These are phyloP conservation scores for Cyclophora albipunctata DNA, from an alignment of 2,888 invertebrate genomes.

Conservation along the genomic window DNA sequence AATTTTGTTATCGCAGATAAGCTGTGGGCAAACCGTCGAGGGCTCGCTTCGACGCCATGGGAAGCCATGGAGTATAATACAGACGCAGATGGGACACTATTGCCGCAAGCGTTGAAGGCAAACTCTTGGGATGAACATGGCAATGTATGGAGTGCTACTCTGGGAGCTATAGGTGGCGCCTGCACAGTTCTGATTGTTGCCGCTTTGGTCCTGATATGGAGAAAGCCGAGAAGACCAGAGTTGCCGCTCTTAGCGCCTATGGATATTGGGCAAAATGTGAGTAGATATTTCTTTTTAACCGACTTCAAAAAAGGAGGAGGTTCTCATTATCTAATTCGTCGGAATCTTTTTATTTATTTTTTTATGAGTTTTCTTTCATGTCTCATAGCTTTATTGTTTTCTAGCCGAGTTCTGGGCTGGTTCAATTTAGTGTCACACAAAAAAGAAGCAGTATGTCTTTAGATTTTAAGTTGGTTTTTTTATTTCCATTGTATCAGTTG, in stretches of 20 bases:
- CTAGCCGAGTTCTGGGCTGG: no score
- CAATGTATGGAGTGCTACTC: constrained; percentile 53
- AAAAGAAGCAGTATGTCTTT: no score
- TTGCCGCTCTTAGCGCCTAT: constrained; percentile 52
- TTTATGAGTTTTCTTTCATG: no score
- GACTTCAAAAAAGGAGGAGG: neutral
- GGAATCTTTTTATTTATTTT: no score
- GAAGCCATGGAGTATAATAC: constrained; percentile 25
- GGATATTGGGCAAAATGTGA: constrained; percentile 57
- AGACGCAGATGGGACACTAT: neutral
- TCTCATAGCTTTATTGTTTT: no score
- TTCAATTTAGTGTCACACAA: no score
- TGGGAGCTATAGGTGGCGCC: constrained; percentile 59
- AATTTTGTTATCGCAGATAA: constrained; percentile 70
- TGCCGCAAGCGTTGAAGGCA: constrained; percentile 38
- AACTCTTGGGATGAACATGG: constrained; percentile 30
- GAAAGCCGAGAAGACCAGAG: constrained; percentile 43
- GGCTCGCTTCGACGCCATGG: constrained; percentile 42
- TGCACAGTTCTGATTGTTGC: constrained; percentile 53
- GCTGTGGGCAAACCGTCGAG: constrained; percentile 50
- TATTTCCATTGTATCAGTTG: no score
- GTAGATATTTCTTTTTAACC: constrained; percentile 21
- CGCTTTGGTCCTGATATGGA: constrained; percentile 48
- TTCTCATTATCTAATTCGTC: neutral
- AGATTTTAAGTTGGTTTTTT: no score